These are phyloP conservation scores for Myotis planiceps DNA, from an alignment of 2,797 vertebrate genomes.

Conservation along the genomic window DNA sequence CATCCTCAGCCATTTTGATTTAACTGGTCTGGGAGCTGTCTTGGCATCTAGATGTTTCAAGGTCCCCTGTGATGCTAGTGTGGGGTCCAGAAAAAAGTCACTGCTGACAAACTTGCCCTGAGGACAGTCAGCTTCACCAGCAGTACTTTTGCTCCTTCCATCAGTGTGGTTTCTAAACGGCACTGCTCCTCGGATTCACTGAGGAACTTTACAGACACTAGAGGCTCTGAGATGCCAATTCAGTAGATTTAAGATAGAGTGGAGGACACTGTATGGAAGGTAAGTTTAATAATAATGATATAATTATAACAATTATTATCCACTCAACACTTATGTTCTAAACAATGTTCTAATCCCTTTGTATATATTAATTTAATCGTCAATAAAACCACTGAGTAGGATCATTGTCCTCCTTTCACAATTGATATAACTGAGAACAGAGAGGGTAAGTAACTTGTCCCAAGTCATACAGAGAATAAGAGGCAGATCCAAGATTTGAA, in stretches of 20 bases:
- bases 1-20: background rate
- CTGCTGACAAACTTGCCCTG: background rate
- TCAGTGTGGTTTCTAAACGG: background rate
- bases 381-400: background rate
- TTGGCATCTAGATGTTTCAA: background rate
- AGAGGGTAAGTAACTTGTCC: background rate
- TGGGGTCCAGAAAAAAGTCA: background rate
- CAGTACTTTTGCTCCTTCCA: background rate
- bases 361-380: background rate
- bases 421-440: background rate
- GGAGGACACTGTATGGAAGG: background rate
- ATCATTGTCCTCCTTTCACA: background rate
- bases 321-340: background rate
- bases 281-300: conserved; percentile 10
- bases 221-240: background rate
- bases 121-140: background rate
- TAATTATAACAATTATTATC: background rate
- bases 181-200: background rate
- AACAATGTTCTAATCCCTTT: background rate
- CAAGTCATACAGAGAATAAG: background rate
- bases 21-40: background rate
- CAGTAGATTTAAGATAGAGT: background rate
- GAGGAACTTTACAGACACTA: background rate
- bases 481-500: background rate
- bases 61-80: background rate